phyloP scores from a whole-genome alignment of 2,797 vertebrate genomes.

The Pipistrellus pygmaeus region DNA sequence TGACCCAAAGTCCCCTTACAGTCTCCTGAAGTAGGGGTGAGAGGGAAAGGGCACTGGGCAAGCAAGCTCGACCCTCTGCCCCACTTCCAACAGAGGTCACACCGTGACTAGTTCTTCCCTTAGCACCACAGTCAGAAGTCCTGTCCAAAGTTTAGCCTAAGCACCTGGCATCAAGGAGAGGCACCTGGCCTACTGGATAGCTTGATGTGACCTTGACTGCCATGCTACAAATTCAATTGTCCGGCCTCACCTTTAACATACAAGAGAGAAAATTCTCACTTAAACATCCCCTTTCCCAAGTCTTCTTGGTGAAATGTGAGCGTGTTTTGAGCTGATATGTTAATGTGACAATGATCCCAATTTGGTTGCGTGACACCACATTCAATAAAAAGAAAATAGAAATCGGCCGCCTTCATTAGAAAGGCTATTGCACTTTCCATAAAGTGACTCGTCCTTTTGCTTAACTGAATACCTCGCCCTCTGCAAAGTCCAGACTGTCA shows the following conservation, averaged over 20 bases:
- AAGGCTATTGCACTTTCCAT: background rate
- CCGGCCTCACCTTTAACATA: background rate
- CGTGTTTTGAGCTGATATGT: background rate
- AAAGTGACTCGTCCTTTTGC: background rate
- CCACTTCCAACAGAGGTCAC: background rate
- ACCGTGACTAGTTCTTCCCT: background rate
- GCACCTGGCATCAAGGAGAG: background rate
- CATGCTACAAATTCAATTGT: background rate
- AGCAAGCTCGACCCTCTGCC: background rate
- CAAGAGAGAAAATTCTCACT: constrained; percentile 2
- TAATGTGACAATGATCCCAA: background rate
- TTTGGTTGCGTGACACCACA: background rate
- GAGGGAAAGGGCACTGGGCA: background rate
- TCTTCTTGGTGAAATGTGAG: background rate
- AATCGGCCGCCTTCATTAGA: background rate
- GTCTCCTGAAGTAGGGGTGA: background rate
- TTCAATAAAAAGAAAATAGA: background rate
- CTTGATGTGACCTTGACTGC: background rate
- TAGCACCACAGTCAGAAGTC: background rate
- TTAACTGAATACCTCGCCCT: background rate
- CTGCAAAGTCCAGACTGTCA: background rate
- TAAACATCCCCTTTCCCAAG: background rate
- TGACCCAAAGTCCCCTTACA: constrained; percentile 26
- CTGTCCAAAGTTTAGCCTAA: background rate
- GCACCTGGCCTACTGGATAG: background rate